Base-by-base conservation (phyloP, 2,113 vertebrate genomes). In the Sinocyclocheilus maitianheensis region DNA sequence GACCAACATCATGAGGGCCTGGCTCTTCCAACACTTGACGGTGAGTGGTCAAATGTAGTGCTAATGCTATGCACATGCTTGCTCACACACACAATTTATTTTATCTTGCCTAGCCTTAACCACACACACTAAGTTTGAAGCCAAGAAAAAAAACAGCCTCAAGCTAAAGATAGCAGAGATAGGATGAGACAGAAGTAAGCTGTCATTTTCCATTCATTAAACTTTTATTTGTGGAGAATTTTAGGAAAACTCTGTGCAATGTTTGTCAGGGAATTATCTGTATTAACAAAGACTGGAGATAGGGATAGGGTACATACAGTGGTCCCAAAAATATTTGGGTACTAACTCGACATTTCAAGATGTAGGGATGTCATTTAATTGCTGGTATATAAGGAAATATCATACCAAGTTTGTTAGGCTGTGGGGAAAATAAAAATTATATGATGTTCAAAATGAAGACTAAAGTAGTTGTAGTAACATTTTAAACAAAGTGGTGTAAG, bases 11-110 rank as follows among this genome's bases (percentile, higher is more conserved):
- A 99, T 99, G 98, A 97, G 98, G 94, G 98, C 98, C 89, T 99
- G 98, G 98, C 97, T 99, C 94, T 99, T 99, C 96, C 98, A 99
- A 96, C 98, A 99, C 95, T 96, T 99, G 95, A 99, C 98, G 93
- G 98, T 99, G 95, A 98, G 97, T 79, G 81, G 43, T 75, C 26
- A 26, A 91, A n/a, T n/a, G 58, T 60, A 60, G 58, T 60, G 58
- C 58, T 60, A 60, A 60, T 60, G 58, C 58, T 60, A 60, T 89
- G 87, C 91, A 89, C 75, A 34, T 85, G 84, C 34, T 69, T 89
- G 89, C 89, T 89, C 62, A 16, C 34, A 74, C n/a, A 53, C 43
- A 53, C n/a, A 40, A 16, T 76, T 58, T 60, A 26, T 34, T 13
- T 51, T 30, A 83, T 40, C 63, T 55, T 55, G 26, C 55, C 34